Base-by-base conservation (phyloP, 2,113 vertebrate genomes). In the Oncorhynchus mykiss region DNA sequence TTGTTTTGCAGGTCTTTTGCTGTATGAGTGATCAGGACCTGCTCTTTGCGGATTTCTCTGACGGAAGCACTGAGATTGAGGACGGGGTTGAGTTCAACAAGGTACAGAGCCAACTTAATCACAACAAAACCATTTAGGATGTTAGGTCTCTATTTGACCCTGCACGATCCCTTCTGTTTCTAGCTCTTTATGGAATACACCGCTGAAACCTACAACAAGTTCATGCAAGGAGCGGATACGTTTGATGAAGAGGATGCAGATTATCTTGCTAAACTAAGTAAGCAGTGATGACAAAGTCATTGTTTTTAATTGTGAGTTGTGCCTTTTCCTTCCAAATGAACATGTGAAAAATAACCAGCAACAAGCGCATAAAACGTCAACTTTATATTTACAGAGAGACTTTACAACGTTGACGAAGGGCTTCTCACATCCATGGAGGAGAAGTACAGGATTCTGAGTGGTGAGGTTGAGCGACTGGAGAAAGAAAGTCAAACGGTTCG, bases 401-500 rank as follows among this genome's bases (percentile, higher is more conserved):
- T 96, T 34, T 98, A 95, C 91, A 94, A 96, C n/a, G 91, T 96
- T 31, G 96, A 98, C 73, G 94, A 95, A 84, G 87, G 83, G 73
- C 85, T 94, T 66, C 85, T 97, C 86, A 91, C 93, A 59, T 83
- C 88, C 0, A 89, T 96, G 87, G 91, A 90, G 80, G 92, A 93
- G 77, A 96, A 95, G 76, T 88, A 95, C 87, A 92, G 82, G 84
- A 91, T 93, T 2, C 75, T 99, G 74, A 94, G 87, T 20, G 93
- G 95, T 59, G 93, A 99, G 81, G 90, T 96, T 70, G 91, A 95
- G 76, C 93, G 85, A 74, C 81, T 98, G 82, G 96, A 98, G 86
- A 96, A 95, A 78, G 96, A 98, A 78, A 96, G 91, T 0, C 96
- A 98, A 59, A 94, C 94, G 82, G 97, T 98, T 27, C 85, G 95